Conservation (phyloP, 2,113 vertebrate genomes). For the Mus musculus region DNA sequence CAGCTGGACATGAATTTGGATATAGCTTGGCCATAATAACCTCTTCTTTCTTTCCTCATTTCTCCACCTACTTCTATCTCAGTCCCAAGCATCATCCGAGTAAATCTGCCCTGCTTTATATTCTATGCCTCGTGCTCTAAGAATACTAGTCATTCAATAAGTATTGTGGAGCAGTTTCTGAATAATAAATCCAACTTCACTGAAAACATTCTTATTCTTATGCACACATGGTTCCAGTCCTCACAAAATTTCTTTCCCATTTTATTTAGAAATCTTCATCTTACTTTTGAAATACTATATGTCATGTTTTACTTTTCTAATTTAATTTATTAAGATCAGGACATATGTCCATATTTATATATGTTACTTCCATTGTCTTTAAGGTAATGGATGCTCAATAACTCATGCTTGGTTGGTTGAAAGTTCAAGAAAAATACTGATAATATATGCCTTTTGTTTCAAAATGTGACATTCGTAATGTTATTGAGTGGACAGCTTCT, state of each 20-base stretch:
- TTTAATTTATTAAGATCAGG: conserved; percentile 3
- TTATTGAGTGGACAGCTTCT: neutral
- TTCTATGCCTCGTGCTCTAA: neutral
- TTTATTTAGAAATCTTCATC: conserved; percentile 17
- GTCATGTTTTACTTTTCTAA: neutral
- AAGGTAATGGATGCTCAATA: neutral
- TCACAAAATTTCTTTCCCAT: conserved; percentile 1
- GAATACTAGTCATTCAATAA: neutral
- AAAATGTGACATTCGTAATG: neutral
- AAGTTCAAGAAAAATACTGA: conserved; percentile 26
- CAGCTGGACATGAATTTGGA: neutral
- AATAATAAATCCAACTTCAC: conserved; percentile 42
- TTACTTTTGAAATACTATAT: neutral
- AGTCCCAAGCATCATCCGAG: neutral
- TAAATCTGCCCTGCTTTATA: neutral
- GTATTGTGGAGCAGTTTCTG: neutral
- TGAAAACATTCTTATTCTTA: neutral
- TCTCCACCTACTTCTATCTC: neutral
- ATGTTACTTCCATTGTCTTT: neutral
- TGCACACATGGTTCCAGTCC: neutral
- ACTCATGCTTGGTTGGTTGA: neutral
- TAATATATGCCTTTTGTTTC: neutral
- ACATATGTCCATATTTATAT: conserved; percentile 26
- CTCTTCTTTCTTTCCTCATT: neutral
- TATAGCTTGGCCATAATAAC: neutral